These are phyloP conservation scores for Drosophila melanogaster DNA, from an alignment of 1,140 invertebrate genomes.

Conservation along the genomic window DNA sequence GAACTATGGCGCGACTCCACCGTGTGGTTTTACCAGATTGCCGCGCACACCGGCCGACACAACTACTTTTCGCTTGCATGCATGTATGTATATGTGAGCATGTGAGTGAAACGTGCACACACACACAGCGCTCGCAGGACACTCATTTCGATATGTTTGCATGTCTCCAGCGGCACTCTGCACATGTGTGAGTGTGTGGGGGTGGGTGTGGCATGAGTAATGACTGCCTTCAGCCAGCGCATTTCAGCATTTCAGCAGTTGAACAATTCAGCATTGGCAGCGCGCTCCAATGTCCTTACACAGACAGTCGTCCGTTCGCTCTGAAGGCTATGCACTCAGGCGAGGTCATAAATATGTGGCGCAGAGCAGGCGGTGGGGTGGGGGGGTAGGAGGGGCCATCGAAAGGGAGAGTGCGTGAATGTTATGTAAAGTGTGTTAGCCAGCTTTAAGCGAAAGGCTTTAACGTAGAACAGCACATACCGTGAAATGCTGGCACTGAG, in stretches of 20 bases:
- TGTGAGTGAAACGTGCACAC: background rate
- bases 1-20: no score
- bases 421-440: constrained; percentile 51
- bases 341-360: constrained; percentile 69
- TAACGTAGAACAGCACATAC: constrained; percentile 13
- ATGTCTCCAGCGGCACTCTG: background rate
- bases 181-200: constrained; percentile 17
- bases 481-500: background rate
- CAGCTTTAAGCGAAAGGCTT: constrained; percentile 29
- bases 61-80: constrained; percentile 6
- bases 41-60: no score
- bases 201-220: constrained; percentile 60
- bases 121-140: constrained; percentile 8
- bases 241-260: constrained; percentile 21
- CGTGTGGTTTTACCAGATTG: no score
- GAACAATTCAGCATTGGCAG: constrained; percentile 68
- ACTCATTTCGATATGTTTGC: constrained; percentile 34
- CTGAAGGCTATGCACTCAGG: constrained; percentile 77
- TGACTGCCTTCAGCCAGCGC: constrained; percentile 57
- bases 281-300: constrained; percentile 72
- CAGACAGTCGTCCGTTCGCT: constrained; percentile 41
- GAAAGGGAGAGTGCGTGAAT: constrained; percentile 23
- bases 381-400: background rate
- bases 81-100: background rate
- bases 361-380: constrained; percentile 15